phyloP scores from a whole-genome alignment of 2,113 vertebrate species.

The Corvus moneduloides region DNA sequence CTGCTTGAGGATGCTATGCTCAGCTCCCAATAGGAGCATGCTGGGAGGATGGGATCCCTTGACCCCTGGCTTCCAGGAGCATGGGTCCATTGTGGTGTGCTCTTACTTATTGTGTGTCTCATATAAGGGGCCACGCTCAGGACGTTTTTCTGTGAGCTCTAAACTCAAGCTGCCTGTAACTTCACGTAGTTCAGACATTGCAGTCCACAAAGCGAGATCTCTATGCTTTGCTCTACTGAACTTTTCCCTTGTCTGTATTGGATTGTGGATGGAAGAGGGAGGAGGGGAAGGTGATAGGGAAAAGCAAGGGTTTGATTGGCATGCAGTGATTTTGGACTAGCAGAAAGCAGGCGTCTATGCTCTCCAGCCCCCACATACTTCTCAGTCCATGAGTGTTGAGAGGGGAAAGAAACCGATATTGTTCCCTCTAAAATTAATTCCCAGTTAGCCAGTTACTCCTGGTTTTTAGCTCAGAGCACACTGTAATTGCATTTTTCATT shows the following conservation, averaged over 20 bases:
- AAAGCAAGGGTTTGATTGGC: slow-evolving; percentile 22
- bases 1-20: not conserved
- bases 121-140: rapidly evolving
- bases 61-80: not conserved
- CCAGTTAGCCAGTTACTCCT: slow-evolving; percentile 50
- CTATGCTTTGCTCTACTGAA: not conserved
- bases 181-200: not conserved
- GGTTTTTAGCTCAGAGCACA: slow-evolving; percentile 57
- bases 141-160: not conserved
- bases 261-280: not conserved
- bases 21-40: rapidly evolving
- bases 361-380: slow-evolving; percentile 24
- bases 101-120: not conserved
- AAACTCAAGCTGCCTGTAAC: not conserved
- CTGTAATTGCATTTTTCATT: slow-evolving; percentile 66
- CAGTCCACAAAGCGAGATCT: not conserved
- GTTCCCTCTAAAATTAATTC: slow-evolving; percentile 67
- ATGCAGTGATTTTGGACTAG: slow-evolving; percentile 34
- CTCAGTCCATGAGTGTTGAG: slow-evolving; percentile 2
- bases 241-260: not conserved
- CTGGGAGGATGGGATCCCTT: not conserved
- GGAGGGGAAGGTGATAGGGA: not conserved
- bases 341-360: not conserved
- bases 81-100: too few species aligned
- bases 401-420: slow-evolving; percentile 22